These are phyloP conservation scores for Embiotoca jacksoni DNA, from an alignment of 2,113 vertebrate genomes.

Conservation along the genomic window DNA sequence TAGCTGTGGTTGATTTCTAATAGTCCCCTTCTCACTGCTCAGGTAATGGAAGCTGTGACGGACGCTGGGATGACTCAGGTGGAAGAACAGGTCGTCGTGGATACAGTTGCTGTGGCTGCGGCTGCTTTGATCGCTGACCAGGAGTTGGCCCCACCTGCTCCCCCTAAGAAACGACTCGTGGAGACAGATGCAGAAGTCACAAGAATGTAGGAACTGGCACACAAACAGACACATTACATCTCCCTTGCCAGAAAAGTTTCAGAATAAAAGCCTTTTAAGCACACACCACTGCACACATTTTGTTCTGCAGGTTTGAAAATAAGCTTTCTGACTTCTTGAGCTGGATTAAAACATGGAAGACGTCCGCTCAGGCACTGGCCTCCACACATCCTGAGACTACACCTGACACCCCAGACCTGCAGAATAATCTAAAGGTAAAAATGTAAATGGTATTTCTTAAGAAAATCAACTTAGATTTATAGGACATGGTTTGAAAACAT, in stretches of 20 bases:
- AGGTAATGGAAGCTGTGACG: slow-evolving; percentile 92
- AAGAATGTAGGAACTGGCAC: slow-evolving; percentile 85
- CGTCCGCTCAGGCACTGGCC: slow-evolving; percentile 82
- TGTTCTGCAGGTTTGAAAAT: slow-evolving; percentile 86
- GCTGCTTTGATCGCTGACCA: slow-evolving; percentile 75
- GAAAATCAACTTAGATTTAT: not conserved
- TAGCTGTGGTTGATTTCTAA: not conserved
- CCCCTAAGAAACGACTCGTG: slow-evolving; percentile 91
- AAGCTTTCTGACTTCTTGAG: slow-evolving; percentile 85
- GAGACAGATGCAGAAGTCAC: slow-evolving; percentile 87
- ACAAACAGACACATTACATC: not conserved
- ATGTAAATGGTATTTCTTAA: not conserved
- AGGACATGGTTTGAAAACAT: not conserved
- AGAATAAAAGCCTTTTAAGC: not conserved
- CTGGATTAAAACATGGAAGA: slow-evolving; percentile 89
- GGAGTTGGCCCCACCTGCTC: slow-evolving; percentile 88
- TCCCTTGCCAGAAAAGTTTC: not conserved
- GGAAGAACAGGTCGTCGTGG: slow-evolving; percentile 82
- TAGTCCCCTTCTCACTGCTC: slow-evolving; percentile 7
- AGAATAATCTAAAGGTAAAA: slow-evolving; percentile 90
- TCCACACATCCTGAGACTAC: slow-evolving; percentile 86
- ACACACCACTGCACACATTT: not conserved
- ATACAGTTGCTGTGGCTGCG: slow-evolving; percentile 71
- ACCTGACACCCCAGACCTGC: slow-evolving; percentile 84
- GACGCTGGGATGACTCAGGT: slow-evolving; percentile 85